Evolutionary conservation across 92 coral and sea anemone species (phyloP).

Genomic region (Umimayanthus chanpuru): DNA sequence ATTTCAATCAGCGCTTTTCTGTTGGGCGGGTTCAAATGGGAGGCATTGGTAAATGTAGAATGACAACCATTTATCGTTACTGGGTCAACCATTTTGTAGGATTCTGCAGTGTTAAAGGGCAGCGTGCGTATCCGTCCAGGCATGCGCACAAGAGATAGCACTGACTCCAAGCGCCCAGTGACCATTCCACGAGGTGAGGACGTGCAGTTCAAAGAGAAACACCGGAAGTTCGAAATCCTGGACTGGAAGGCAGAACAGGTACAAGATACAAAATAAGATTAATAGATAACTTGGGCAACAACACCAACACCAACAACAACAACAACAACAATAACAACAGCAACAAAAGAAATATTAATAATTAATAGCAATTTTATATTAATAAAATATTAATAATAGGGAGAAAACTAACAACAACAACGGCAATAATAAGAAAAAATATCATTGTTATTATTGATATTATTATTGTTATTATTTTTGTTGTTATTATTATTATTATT

Average conservation of each 20-base stretch:
- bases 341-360: no score
- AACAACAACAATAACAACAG: no score
- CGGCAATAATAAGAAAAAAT: neutral
- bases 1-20: neutral
- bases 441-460: no score
- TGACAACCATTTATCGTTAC: neutral
- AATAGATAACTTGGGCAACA: no score
- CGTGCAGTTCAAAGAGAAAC: slow-evolving; percentile 32
- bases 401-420: no score
- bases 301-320: no score
- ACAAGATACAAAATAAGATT: neutral
- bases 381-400: no score
- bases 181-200: slow-evolving; percentile 26
- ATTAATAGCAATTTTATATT: no score
- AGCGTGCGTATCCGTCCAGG: slow-evolving; percentile 33
- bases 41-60: no score
- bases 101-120: slow-evolving; percentile 40
- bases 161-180: slow-evolving; percentile 31
- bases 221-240: slow-evolving; percentile 37
- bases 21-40: no score
- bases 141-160: slow-evolving; percentile 9
- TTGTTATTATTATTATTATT: no score
- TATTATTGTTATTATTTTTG: no score
- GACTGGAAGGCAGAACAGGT: slow-evolving; percentile 50
- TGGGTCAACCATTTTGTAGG: slow-evolving; percentile 6